Evolutionary conservation across 1,140 invertebrate genomes (phyloP).

Genomic region (Anoplophora glabripennis): DNA sequence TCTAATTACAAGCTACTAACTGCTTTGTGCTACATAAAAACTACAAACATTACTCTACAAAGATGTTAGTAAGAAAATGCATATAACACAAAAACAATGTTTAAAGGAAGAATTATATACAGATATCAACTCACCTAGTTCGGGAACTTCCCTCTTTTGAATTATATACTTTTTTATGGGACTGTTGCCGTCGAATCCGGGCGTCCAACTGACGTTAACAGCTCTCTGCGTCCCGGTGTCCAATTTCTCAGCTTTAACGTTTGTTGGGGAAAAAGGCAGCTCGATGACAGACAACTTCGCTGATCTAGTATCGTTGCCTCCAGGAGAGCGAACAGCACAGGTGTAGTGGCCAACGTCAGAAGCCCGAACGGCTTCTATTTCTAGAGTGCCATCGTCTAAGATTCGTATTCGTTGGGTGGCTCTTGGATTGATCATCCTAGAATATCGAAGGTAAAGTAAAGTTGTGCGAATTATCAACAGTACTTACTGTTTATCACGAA

Average conservation of each 20-base stretch:
- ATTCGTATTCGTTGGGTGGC: constrained; percentile 68
- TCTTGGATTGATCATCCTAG: constrained; percentile 61
- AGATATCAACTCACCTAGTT: constrained; percentile 61
- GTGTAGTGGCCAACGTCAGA: constrained; percentile 79
- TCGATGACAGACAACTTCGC: constrained; percentile 88
- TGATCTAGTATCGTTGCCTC: constrained; percentile 86
- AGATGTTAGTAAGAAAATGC: not conserved
- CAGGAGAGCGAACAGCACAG: constrained; percentile 79
- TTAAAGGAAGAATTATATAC: constrained; percentile 17
- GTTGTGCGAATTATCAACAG: not conserved
- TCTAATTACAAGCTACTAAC: too few relatives aligned
- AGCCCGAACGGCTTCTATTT: constrained; percentile 77
- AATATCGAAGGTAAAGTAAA: constrained; percentile 13
- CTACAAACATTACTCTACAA: too few relatives aligned
- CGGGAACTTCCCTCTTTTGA: constrained; percentile 83
- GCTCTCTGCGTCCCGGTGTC: constrained; percentile 59
- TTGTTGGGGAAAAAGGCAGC: constrained; percentile 86
- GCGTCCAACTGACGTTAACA: constrained; percentile 92
- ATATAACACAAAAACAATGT: constrained; percentile 40
- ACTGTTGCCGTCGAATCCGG: constrained; percentile 96
- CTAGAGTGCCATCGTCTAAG: constrained; percentile 71
- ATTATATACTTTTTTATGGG: constrained; percentile 91
- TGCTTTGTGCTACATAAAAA: too few relatives aligned
- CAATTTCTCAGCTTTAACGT: constrained; percentile 72
- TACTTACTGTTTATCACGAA: constrained; percentile 77